Base-by-base conservation (phyloP, 2,797 vertebrate genomes). In the Schizothorax lantsangensis region DNA sequence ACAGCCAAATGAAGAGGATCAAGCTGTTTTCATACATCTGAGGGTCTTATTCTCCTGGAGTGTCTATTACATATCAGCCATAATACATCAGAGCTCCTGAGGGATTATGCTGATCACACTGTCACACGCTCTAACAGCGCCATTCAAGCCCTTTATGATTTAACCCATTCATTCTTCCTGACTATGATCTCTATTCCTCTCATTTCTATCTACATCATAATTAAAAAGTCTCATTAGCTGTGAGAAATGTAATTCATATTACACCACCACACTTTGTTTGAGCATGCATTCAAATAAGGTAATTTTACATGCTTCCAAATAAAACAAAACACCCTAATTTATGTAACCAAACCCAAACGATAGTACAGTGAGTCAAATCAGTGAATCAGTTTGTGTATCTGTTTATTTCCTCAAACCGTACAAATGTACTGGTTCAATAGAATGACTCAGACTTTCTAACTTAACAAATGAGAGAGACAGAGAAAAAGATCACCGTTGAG, bases 1-100 rank as follows among this genome's bases (percentile, higher is more conserved):
- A 84, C 83, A 62, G 64, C 71, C 49, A 64, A 66, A 83, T 86
- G 78, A 88, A 88, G 90, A 85, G 89, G 89, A 86, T 88, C 87
- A 88, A 88, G 74, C 85, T 86, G 82, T 81, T 85, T 88, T 89
- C 82, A 72, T 80, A 62, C 62, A 77, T 72, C 47, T 66, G 78
- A 90, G 83, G 66, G 62, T 80, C 72, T 86, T 72, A 62, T 73
- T 81, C 40, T 45, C 75, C 86, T 30, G 15, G 68, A 5, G 23
- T 85, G 81, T 84, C 72, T 69, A 82, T 86, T 89, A 78, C 78
- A 78, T 38, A 80, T 85, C 84, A 85, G 33, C 78, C 47, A 64
- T 81, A 81, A 74, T 84, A 71, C 84, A 86, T 73, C 43, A 75
- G 43, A 40, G n/a, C 71, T 72, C 86, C 78, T 86, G n/a, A 11